phyloP scores from a whole-genome alignment of 2,888 invertebrate genomes.

The Drosophila lutescens region DNA sequence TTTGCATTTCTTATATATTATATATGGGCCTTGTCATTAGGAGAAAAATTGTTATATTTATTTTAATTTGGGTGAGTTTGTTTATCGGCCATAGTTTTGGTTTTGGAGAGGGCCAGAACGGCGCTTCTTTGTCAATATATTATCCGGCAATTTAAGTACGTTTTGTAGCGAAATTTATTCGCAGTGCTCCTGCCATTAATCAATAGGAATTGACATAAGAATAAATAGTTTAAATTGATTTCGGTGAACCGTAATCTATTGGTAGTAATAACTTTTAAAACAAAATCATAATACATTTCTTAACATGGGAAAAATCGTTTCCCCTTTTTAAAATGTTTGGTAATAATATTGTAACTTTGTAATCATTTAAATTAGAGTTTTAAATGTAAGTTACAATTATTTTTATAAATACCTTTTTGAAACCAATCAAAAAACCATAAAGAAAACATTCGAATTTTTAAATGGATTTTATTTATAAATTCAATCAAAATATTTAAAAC shows the following conservation, averaged over 20 bases:
- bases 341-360: too few relatives aligned
- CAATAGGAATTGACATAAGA: not conserved
- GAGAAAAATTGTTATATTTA: constrained; percentile 68
- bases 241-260: too few relatives aligned
- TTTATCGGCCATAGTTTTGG: constrained; percentile 33
- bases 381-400: not conserved
- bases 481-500: not conserved
- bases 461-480: too few relatives aligned
- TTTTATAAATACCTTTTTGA: not conserved
- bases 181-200: constrained; percentile 5
- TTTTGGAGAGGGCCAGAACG: not conserved
- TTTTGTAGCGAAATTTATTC: constrained; percentile 1
- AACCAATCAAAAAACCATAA: not conserved
- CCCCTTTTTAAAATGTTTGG: too few relatives aligned
- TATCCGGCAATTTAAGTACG: constrained; percentile 8
- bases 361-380: too few relatives aligned
- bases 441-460: too few relatives aligned
- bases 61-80: constrained; percentile 64
- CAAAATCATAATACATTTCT: too few relatives aligned
- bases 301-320: too few relatives aligned
- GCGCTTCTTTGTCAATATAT: not conserved
- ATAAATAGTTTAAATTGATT: not conserved
- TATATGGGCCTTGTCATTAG: constrained; percentile 64
- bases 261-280: too few relatives aligned
- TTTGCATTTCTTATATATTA: constrained; percentile 64